Conservation (phyloP, 2,113 vertebrate genomes). For the Sturnira hondurensis region DNA sequence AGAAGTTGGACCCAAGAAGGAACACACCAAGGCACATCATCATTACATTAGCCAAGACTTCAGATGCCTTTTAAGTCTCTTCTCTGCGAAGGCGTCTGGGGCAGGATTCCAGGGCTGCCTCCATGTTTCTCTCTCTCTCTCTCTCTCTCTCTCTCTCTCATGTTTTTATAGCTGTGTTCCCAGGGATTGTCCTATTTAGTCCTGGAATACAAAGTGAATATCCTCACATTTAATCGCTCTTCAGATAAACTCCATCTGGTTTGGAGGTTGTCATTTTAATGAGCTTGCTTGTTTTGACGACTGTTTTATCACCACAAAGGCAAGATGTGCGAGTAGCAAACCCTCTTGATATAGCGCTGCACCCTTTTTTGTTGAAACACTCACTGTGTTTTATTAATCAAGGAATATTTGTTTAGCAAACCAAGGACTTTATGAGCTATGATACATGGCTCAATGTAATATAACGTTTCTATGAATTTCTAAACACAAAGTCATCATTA, state of each 20-base stretch:
- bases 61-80: not conserved
- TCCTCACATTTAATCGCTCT: not conserved
- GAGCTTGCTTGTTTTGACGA: not conserved
- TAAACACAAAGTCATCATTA: constrained; percentile 19
- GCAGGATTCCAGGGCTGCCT: not conserved
- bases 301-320: not conserved
- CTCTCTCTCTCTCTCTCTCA: not conserved
- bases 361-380: not conserved
- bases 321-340: not conserved
- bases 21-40: no score
- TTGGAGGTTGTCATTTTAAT: not conserved
- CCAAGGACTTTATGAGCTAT: not conserved
- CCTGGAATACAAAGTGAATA: not conserved
- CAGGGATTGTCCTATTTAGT: not conserved
- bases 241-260: not conserved
- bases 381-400: not conserved
- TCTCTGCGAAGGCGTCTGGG: not conserved
- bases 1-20: no score
- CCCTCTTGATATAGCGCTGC: not conserved
- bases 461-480: not conserved
- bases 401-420: constrained; percentile 31
- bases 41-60: no score
- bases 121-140: no score
- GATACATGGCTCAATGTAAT: not conserved
- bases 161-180: not conserved